Evolutionary conservation across 2,113 vertebrate species (phyloP), one percentile per base, ranked within the genome.

Genomic region (Coryphaenoides rupestris): DNA sequence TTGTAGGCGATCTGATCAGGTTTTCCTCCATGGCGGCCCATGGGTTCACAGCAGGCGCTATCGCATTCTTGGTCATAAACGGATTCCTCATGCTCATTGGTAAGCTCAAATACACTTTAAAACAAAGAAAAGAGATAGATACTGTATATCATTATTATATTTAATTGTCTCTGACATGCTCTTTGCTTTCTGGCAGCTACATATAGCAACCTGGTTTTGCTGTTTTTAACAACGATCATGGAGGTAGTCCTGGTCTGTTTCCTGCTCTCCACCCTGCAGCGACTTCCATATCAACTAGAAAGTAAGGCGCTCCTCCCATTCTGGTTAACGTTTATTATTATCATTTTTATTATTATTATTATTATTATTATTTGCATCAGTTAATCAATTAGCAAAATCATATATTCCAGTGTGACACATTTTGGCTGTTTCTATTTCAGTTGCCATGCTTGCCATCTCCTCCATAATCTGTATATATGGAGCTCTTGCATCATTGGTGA

Each of bases 1-100:
- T 21, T 3, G 58, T 65, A 95, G 94, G 92, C 45, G 49, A 69
- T 57, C 57, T 86, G 57, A 61, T 92, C 68, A 74, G 83, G 60
- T 69, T 92, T 0, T 22, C 76, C 15, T 45, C 2, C 0, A 83
- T 76, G 24, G 82, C 49, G 59, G 55, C 79, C 0, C 69, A 87
- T 24, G 93, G 85, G 47, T 93, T 96, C 76, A 84, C 92, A 2
- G 91, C 90, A 17, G 94, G 93, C 56, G 89, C 87, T 1, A 22
- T 91, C 15, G 91, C 93, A 60, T 92, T 95, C 68, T 63, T 95
- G 68, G 84, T 96, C 46, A 84, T 93, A 53, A 94, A 96, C 19
- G 73, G 60, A 3, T 94, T 94, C 69, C 70, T 96, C 12, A 85
- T 93, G 16, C 1, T 93, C 47, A 82, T 90, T 19, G 94, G 94